Evolutionary conservation across 2,113 vertebrate genomes (phyloP), one percentile per base, ranked within the genome.

Genomic region (Daphoenositta chrysoptera): DNA sequence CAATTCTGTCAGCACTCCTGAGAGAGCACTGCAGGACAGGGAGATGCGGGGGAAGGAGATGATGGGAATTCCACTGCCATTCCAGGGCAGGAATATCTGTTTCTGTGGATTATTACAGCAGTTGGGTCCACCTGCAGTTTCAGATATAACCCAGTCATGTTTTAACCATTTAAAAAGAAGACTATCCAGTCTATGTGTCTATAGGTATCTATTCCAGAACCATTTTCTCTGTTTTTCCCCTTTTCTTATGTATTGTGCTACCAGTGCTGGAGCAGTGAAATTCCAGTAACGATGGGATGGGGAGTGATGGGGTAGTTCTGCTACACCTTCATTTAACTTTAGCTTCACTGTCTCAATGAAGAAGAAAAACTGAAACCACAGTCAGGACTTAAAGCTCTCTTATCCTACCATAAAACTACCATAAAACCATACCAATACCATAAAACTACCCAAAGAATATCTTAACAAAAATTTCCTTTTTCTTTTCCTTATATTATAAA

Each of bases 11-110:
- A 93, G 6, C 40, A 2, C 37, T 64, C 90, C 66, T 4, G n/a
- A 72, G 92, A 68, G 61, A 94, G 37, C 37, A 2, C 1, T 44
- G 73, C 81, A 56, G 77, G 60, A 33, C 56, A 27, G 42, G 65
- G 78, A 68, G 87, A 64, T 64, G 69, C 2, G n/a, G 37, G 66
- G 73, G 82, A 70, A 82, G 63, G 88, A 93, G 60, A 37, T 78
- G 40, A 83, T 65, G 82, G 87, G 50, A 95, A 94, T 90, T 93
- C 88, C 92, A 90, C 35, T 53, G 79, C 85, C n/a, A 20, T 75
- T 56, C 40, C 44, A 17, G 37, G 5, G 44, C 81, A 87, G 65
- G 33, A 93, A 56, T 47, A 79, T 18, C 56, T 87, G 12, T 70
- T 91, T 44, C 82, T 31, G 2, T 1, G 2, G 6, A 37, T 47